phyloP scores from a whole-genome alignment of 1,140 invertebrate species.

The Cheumatopsyche charites region DNA sequence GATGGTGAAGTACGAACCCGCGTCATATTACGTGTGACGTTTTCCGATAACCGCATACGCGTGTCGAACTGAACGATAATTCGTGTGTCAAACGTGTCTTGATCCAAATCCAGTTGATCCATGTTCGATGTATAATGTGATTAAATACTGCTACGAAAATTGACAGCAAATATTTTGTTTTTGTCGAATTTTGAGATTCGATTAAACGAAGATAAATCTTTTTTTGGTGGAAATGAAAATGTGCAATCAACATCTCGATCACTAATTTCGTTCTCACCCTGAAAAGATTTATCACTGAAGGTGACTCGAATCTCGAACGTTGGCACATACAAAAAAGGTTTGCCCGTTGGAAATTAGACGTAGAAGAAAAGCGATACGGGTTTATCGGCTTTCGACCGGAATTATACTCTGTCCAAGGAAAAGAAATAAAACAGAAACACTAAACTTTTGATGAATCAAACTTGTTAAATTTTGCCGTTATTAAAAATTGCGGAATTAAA shows the following conservation, averaged over 20 bases:
- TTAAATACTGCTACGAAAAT: background rate
- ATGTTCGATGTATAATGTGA: background rate
- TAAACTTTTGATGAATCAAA: too few species aligned
- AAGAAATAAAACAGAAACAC: too few species aligned
- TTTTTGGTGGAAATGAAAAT: too few species aligned
- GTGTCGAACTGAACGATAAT: background rate
- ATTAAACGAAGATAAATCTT: too few species aligned
- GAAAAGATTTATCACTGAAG: conserved; percentile 29
- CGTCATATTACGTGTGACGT: background rate
- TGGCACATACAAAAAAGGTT: background rate
- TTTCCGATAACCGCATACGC: background rate
- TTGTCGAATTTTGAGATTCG: too few species aligned
- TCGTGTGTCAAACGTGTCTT: conserved; percentile 1
- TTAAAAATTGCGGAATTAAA: too few species aligned
- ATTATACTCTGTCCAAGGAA: too few species aligned
- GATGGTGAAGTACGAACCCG: background rate
- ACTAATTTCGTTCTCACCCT: conserved; percentile 20
- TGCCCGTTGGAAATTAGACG: background rate
- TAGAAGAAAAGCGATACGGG: background rate
- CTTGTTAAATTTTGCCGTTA: too few species aligned
- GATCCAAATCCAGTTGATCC: background rate
- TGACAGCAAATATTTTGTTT: background rate
- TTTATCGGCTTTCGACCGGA: too few species aligned
- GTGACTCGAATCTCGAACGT: conserved; percentile 23
- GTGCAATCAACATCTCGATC: conserved; percentile 15